Evolutionary conservation across 2,797 vertebrate species (phyloP), one percentile per base, ranked within the genome.

Genomic region (Loriculus beryllinus): DNA sequence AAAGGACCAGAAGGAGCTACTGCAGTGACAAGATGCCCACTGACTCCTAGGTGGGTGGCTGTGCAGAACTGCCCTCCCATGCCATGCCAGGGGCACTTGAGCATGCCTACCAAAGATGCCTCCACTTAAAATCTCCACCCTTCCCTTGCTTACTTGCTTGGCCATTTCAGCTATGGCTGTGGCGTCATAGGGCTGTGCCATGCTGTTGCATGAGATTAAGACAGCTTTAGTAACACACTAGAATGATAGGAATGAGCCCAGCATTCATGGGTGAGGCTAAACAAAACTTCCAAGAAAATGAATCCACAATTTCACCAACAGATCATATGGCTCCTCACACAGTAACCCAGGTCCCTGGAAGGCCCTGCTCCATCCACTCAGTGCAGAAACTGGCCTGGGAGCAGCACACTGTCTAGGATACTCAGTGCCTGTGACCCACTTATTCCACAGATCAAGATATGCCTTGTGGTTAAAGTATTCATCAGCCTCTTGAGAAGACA

Each of bases 261-360:
- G 31, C 43, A 13, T 60, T 80, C 14, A 14, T 25, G 64, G 48
- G 26, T 51, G 81, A 86, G 68, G 39, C 70, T 69, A 25, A 84
- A 69, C 42, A 69, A 86, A 79, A 84, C 33, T 79, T 90, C 35
- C 77, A 86, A 70, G 86, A 78, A 88, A 93, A 90, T 10, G 16
- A 51, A 22, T 48, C 47, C 39, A 2, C 18, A 29, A 2, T 62
- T 81, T 71, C 42, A 28, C 20, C 1, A 0, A 10, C 22, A 64
- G 82, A n/a, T 72, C 22, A 3, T 8, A 9, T 9, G 26, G 35
- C n/a, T 90, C 31, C 31, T 16, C 29, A 3, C 1, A 3, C 31
- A 49, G 26, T 47, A 47, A 29, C 52, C n/a, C 48, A 43, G 57
- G 16, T 64, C 39, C 39, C 43, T n/a, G 31, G 10, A 15, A 7